phyloP scores from a whole-genome alignment of 2,113 vertebrate genomes.

The Brachyhypopomus occidentalis region DNA sequence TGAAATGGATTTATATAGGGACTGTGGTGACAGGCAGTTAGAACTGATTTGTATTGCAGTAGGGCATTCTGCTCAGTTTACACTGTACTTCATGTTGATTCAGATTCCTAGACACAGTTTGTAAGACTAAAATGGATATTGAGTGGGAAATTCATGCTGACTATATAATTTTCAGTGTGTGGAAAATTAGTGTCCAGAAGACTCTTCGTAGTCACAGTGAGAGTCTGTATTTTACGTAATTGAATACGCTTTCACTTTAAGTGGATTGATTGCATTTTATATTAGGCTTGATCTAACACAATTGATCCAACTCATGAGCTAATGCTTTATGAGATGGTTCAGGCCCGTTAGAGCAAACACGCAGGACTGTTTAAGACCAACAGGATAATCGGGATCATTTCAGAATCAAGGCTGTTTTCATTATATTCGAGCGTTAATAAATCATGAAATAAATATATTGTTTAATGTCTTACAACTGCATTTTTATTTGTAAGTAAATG shows the following conservation, averaged over 20 bases:
- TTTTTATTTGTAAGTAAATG: no score
- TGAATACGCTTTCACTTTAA: background rate
- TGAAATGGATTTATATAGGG: slow-evolving; percentile 58
- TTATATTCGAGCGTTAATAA: background rate
- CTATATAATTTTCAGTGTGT: background rate
- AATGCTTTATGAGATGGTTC: background rate
- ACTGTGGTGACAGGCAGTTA: slow-evolving; percentile 45
- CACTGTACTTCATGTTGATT: background rate
- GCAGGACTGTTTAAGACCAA: background rate
- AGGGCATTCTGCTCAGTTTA: slow-evolving; percentile 1
- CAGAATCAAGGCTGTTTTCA: background rate
- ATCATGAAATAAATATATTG: background rate
- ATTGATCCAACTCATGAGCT: background rate
- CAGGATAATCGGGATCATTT: background rate
- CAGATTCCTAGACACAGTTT: background rate
- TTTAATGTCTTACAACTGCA: background rate
- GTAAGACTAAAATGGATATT: background rate
- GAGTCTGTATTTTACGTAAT: background rate
- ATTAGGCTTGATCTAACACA: background rate
- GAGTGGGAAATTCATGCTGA: background rate
- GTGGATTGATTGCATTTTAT: background rate
- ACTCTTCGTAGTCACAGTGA: background rate
- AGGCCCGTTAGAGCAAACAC: background rate
- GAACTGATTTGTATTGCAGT: slow-evolving; percentile 38
- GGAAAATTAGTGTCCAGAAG: background rate